Percentiles rank a stretch among this genome's conserved stretches.
Evolutionary conservation across 2,113 vertebrate species (phyloP).

Genomic region (Siniperca knerii): DNA sequence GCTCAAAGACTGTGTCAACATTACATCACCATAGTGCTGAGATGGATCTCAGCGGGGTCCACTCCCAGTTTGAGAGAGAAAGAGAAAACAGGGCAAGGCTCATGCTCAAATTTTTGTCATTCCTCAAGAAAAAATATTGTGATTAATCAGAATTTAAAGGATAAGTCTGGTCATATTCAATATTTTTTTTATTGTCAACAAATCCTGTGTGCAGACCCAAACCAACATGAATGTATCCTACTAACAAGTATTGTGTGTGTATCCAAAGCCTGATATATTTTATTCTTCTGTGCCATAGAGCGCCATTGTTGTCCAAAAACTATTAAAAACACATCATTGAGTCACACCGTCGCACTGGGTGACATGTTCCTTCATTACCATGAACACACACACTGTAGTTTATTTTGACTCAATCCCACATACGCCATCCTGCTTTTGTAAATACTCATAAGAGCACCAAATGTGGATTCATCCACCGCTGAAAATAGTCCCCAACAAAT

Average conservation of each 20-base stretch:
- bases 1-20: constrained; percentile 55
- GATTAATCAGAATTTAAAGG: constrained; percentile 7
- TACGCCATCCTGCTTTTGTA: not conserved
- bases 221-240: not conserved
- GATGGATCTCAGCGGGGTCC: constrained; percentile 29
- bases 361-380: not conserved
- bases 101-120: constrained; percentile 21
- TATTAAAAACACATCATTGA: not conserved
- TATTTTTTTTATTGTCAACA: not conserved
- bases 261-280: not conserved
- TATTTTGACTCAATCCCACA: not conserved
- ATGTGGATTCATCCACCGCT: not conserved
- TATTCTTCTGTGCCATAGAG: not conserved
- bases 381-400: not conserved
- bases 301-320: not conserved
- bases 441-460: not conserved
- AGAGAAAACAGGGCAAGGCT: constrained; percentile 21
- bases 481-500: not conserved
- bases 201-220: not conserved
- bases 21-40: constrained; percentile 33
- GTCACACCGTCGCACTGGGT: not conserved
- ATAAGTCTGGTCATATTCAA: not conserved
- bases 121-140: not conserved
- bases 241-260: not conserved
- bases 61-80: constrained; percentile 19